Evolutionary conservation across 2,113 vertebrate species (phyloP).

Genomic region (Osmerus eperlanus): DNA sequence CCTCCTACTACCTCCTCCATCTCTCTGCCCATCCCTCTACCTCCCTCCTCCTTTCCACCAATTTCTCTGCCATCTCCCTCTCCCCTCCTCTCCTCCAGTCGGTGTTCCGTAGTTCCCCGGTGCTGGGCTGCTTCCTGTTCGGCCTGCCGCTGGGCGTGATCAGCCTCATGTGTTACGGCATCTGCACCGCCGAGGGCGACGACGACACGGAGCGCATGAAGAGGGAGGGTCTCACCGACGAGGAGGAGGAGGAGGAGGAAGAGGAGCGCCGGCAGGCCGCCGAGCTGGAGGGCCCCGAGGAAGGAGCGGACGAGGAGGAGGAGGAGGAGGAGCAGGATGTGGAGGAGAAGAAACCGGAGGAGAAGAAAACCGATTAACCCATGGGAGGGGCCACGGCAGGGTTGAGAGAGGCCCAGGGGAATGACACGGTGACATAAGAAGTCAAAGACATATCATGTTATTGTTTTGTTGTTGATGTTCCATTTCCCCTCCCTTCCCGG

Average conservation of each 20-base stretch:
- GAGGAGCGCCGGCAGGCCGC: slow-evolving; percentile 56
- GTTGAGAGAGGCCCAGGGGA: slow-evolving; percentile 36
- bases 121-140: slow-evolving; percentile 97
- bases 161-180: slow-evolving; percentile 98
- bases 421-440: slow-evolving; percentile 50
- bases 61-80: neutral
- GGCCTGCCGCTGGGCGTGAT: slow-evolving; percentile 95
- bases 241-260: slow-evolving; percentile 78
- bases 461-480: neutral
- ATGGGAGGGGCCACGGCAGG: slow-evolving; percentile 23
- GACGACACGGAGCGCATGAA: slow-evolving; percentile 77
- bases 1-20: neutral
- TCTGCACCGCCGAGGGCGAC: slow-evolving; percentile 90
- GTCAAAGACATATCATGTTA: slow-evolving; percentile 48
- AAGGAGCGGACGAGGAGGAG: slow-evolving; percentile 67
- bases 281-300: slow-evolving; percentile 60
- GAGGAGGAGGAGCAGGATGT: slow-evolving; percentile 72
- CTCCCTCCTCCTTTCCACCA: neutral
- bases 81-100: slow-evolving; percentile 72
- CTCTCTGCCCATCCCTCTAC: neutral
- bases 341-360: slow-evolving; percentile 59
- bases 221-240: slow-evolving; percentile 76
- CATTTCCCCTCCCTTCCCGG: neutral
- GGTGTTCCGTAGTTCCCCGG: slow-evolving; percentile 92
- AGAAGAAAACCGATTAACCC: slow-evolving; percentile 79